A percentile compares a stretch with the other conserved stretches of the same genome.
These are phyloP conservation scores for Cyclophora punctaria DNA, from an alignment of 2,888 invertebrate genomes.

Conservation along the genomic window DNA sequence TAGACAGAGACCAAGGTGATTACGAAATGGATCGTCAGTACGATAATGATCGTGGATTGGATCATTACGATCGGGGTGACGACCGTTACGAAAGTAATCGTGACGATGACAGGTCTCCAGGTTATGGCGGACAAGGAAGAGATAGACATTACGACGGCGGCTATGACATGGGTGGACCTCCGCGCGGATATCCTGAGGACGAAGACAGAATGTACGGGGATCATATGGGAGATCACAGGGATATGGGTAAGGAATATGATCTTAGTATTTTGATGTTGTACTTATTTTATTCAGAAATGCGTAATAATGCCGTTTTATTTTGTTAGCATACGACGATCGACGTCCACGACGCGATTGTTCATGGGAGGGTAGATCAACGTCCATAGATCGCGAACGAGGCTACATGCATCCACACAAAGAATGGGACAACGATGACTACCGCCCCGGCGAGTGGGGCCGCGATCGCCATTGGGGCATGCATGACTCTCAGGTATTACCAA, in stretches of 20 bases:
- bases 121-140: conserved; percentile 51
- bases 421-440: conserved; percentile 73
- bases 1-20: conserved; percentile 66
- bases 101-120: conserved; percentile 63
- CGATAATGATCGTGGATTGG: conserved; percentile 65
- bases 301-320: not conserved
- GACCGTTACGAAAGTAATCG: conserved; percentile 63
- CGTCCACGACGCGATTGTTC: conserved; percentile 70
- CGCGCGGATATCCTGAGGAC: conserved; percentile 69
- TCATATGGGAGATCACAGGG: conserved; percentile 60
- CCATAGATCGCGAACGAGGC: conserved; percentile 62
- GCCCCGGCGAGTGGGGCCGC: conserved; percentile 67
- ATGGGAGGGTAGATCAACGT: conserved; percentile 71
- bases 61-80: conserved; percentile 66
- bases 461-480: conserved; percentile 68
- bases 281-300: not conserved
- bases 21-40: conserved; percentile 67
- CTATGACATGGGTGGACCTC: conserved; percentile 62
- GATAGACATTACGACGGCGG: conserved; percentile 67
- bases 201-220: conserved; percentile 73
- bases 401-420: conserved; percentile 69
- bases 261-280: too few species aligned
- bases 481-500: conserved; percentile 52
- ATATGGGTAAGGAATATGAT: conserved; percentile 44
- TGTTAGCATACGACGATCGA: conserved; percentile 64